Evolutionary conservation across 2,888 invertebrate genomes (phyloP), one percentile per base, ranked within the genome.

Genomic region (Xiphydria camelus): DNA sequence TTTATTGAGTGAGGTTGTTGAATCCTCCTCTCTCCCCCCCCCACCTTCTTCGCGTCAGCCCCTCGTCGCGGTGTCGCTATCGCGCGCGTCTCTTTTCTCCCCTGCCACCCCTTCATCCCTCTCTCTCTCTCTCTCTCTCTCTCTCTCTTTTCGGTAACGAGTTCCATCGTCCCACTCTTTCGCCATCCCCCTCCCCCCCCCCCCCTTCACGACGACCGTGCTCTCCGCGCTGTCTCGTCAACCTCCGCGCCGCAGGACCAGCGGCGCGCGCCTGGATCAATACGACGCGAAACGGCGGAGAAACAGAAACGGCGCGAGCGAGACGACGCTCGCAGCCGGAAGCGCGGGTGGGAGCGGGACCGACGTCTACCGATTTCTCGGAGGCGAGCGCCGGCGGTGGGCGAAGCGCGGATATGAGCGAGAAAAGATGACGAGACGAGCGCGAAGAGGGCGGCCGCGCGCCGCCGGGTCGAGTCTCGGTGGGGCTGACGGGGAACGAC

Each of bases 391-490:
- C 44, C 42, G 48, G 45, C 37, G 43, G 46, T 38, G 45, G 43
- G 44, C 43, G 26, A 26, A n/a, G 14, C 26, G 14, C 18, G 47
- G 44, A 41, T 64, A 61, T 63, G 63, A 69, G 60, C 61, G 66
- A 55, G 67, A 67, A 71, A 71, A 72, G 70, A 73, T 71, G 70
- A 73, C 62, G 69, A 70, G 66, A 66, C 61, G 59, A 49, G 54
- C 48, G 59, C 25, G 41, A 29, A 45, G 58, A 60, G 64, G 62
- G 61, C 63, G 62, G 63, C 59, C 32, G 7, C 32, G 32, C 12
- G 22, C 12, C 21, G 20, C 14, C 15, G 40, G 23, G 33, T 15
- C 42, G 34, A 52, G 37, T 45, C 47, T 19, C 55, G 54, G 59
- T 55, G 62, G 62, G 62, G 65, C 64, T 66, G 68, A 68, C 66